Percentiles rank a stretch among this genome's conserved stretches.
These are phyloP conservation scores for Drosophila tropicalis DNA, from an alignment of 1,140 invertebrate genomes.

Conservation along the genomic window DNA sequence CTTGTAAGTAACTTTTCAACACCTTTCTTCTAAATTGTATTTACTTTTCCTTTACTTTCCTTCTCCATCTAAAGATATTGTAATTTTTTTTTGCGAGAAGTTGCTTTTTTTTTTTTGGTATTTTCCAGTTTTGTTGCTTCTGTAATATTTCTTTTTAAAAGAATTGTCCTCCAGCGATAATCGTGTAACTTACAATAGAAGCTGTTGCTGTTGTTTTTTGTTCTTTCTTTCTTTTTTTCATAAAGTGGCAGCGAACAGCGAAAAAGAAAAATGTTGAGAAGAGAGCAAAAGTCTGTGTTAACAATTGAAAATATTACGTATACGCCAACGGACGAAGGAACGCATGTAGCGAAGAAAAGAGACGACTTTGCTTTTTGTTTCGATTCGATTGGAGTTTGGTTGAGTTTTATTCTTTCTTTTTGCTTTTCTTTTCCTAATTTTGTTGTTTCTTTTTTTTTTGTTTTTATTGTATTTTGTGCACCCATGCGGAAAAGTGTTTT, in stretches of 20 bases:
- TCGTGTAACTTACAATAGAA: conserved; percentile 10
- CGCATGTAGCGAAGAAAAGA: neutral
- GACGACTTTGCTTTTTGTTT: conserved; percentile 16
- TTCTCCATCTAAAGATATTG: too few relatives aligned
- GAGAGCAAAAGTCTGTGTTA: conserved; percentile 15
- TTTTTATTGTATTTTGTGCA: conserved; percentile 20
- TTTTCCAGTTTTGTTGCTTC: neutral
- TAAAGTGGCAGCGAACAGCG: conserved; percentile 8
- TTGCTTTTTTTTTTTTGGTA: neutral
- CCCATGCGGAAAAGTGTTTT: conserved; percentile 32
- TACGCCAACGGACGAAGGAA: conserved; percentile 10
- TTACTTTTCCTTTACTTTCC: too few relatives aligned
- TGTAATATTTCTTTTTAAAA: neutral
- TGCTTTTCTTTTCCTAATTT: neutral
- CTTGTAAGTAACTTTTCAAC: too few relatives aligned
- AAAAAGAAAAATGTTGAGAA: neutral
- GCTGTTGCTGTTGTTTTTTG: conserved; percentile 13
- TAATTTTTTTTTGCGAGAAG: too few relatives aligned
- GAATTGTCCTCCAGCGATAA: neutral
- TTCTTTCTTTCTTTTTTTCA: neutral
- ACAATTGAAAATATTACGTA: conserved; percentile 28
- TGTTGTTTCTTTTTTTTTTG: neutral
- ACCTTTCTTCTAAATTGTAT: too few relatives aligned
- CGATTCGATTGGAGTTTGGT: conserved; percentile 11
- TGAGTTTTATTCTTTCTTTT: neutral